These are phyloP conservation scores for Sipha maydis DNA, from an alignment of 2,888 invertebrate genomes.

Conservation along the genomic window DNA sequence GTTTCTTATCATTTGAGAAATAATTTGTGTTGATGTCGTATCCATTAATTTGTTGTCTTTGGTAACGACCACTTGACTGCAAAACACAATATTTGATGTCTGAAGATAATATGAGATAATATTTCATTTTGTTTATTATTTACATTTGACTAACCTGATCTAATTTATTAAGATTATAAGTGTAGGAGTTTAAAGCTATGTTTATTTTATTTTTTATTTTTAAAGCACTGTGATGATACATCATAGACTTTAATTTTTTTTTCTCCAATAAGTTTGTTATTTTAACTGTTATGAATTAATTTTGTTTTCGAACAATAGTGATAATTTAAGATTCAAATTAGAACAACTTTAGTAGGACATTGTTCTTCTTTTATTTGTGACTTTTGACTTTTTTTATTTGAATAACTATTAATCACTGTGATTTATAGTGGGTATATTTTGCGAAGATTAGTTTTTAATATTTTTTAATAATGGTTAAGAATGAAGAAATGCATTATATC, in stretches of 20 bases:
- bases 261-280: background rate
- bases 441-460: background rate
- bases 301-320: background rate
- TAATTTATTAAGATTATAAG: background rate
- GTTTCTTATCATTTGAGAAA: too few relatives aligned
- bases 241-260: background rate
- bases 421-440: background rate
- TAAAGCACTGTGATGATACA: background rate
- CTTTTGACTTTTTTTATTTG: background rate
- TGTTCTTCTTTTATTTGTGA: background rate
- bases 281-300: background rate
- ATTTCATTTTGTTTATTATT: background rate
- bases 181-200: too few relatives aligned
- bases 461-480: conserved; percentile 66
- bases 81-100: background rate
- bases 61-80: background rate
- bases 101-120: background rate
- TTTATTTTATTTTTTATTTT: too few relatives aligned
- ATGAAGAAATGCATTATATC: conserved; percentile 64
- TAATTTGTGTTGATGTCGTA: too few relatives aligned
- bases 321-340: background rate
- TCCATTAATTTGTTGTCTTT: too few relatives aligned
- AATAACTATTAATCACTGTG: background rate
- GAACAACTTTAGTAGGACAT: background rate
- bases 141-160: background rate